phyloP scores from a whole-genome alignment of 2,797 vertebrate species.

The Trachurus trachurus region DNA sequence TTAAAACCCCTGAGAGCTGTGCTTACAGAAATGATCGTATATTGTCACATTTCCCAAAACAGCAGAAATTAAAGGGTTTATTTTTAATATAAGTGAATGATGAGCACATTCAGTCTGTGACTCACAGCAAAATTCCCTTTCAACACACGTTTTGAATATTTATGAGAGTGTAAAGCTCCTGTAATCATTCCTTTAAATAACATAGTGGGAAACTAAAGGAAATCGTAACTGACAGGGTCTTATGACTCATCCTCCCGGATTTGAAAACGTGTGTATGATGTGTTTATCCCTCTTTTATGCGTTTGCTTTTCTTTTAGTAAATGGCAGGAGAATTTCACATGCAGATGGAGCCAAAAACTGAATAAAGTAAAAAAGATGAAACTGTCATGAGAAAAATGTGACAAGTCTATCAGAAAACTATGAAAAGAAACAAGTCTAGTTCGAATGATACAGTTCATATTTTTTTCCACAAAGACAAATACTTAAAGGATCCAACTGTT shows the following conservation, averaged over 20 bases:
- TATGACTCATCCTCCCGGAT: conserved; percentile 56
- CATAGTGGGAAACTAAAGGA: conserved; percentile 16
- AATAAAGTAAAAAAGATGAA: conserved; percentile 7
- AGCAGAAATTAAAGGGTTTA: not conserved
- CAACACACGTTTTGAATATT: conserved; percentile 54
- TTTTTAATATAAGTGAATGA: conserved; percentile 29
- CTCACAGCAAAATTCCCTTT: conserved; percentile 36
- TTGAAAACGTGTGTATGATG: not conserved
- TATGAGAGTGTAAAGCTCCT: conserved; percentile 37
- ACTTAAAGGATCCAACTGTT: not conserved
- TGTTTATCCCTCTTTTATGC: conserved; percentile 2
- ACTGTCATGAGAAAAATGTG: conserved; percentile 1
- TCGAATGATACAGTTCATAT: not conserved
- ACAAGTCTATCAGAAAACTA: not conserved
- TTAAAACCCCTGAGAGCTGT: conserved; percentile 26
- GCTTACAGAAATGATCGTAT: conserved; percentile 9
- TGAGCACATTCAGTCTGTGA: conserved; percentile 1
- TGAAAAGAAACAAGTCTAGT: conserved; percentile 14
- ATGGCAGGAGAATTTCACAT: conserved; percentile 31
- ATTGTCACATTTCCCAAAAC: conserved; percentile 6
- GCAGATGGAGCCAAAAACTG: conserved; percentile 30
- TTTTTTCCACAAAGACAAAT: not conserved
- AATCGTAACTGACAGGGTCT: conserved; percentile 26
- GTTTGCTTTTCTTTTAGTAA: conserved; percentile 19
- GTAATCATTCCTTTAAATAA: conserved; percentile 35